Percentiles rank a stretch among this genome's conserved stretches.
These are phyloP conservation scores for Vombatus ursinus DNA, from an alignment of 2,113 vertebrate species.

Conservation along the genomic window DNA sequence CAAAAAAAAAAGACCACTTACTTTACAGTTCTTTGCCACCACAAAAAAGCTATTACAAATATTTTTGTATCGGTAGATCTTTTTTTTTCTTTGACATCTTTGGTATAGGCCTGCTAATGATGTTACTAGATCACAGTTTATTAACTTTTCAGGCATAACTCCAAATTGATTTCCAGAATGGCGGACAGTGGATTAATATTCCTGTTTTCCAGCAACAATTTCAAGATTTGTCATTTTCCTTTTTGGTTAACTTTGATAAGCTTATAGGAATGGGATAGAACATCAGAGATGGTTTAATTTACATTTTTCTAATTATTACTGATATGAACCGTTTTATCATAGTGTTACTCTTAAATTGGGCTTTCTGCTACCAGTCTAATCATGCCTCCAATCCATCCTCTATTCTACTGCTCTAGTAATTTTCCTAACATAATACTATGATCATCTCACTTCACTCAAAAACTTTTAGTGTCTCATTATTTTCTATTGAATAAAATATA, in stretches of 20 bases:
- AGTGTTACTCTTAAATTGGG: not conserved
- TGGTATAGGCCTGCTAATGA: too few relatives aligned
- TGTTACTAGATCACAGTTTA: too few relatives aligned
- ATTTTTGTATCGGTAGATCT: too few relatives aligned
- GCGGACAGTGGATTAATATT: not conserved
- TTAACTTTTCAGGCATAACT: too few relatives aligned
- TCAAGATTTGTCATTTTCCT: not conserved
- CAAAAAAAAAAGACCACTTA: too few relatives aligned
- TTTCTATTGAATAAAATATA: not conserved
- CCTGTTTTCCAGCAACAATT: not conserved
- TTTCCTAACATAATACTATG: not conserved
- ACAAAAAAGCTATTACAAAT: too few relatives aligned
- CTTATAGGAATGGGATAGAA: not conserved
- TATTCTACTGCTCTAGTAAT: not conserved
- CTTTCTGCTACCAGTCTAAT: not conserved
- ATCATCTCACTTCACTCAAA: not conserved
- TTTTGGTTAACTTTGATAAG: not conserved
- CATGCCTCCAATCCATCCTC: not conserved
- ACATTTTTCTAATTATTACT: not conserved
- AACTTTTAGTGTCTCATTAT: not conserved
- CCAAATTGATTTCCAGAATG: not conserved
- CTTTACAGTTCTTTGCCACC: too few relatives aligned
- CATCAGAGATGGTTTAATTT: not conserved
- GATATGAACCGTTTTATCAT: not conserved
- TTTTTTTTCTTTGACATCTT: too few relatives aligned